These are phyloP conservation scores for Apamea epomidion DNA, from an alignment of 2,888 invertebrate genomes.

Conservation along the genomic window DNA sequence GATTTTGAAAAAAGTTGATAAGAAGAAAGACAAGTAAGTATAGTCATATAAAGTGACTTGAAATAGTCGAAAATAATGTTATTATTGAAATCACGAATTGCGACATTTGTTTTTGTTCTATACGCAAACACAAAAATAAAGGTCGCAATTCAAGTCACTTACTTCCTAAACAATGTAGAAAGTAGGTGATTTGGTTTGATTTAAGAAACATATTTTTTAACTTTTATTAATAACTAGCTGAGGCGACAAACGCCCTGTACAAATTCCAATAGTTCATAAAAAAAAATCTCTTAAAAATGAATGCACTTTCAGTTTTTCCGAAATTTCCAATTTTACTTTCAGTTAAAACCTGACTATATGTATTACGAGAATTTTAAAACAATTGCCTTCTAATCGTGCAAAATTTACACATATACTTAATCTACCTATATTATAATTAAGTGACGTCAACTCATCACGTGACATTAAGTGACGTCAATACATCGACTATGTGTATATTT, in stretches of 20 bases:
- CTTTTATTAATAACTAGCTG: neutral
- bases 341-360: too few relatives aligned
- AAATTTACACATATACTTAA: too few relatives aligned
- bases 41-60: neutral
- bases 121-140: neutral
- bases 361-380: neutral
- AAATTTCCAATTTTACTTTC: too few relatives aligned
- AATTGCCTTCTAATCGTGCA: too few relatives aligned
- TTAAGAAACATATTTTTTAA: neutral
- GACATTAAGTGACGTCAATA: too few relatives aligned
- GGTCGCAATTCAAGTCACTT: neutral
- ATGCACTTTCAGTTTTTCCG: too few relatives aligned
- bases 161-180: neutral
- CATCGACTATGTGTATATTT: too few relatives aligned
- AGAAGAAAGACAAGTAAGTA: constrained; percentile 94
- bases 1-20: constrained; percentile 96
- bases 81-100: neutral
- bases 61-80: neutral
- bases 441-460: too few relatives aligned
- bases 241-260: neutral
- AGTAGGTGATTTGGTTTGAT: neutral
- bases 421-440: too few relatives aligned
- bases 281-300: too few relatives aligned
- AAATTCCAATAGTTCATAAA: neutral
- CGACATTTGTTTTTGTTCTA: too few relatives aligned